Base-by-base conservation (phyloP, 64 coral and sea anemone genomes). In the Montipora efflorescens region DNA sequence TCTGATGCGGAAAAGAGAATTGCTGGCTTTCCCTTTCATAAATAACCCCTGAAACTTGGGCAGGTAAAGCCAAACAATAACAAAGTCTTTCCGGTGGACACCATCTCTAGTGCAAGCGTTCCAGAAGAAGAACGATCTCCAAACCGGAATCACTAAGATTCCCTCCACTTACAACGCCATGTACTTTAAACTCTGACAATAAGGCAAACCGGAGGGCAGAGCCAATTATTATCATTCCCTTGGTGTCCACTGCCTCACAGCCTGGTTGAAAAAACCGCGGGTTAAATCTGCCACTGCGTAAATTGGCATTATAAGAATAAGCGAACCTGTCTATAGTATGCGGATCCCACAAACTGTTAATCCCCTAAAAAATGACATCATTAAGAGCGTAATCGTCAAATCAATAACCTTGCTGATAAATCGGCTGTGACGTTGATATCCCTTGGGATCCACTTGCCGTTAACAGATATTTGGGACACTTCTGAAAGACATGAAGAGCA, bases 371-470 rank as follows among this genome's bases (percentile, higher is more conserved):
- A 0, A 92, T 55, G 11, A 50, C 79, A 55, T 92, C 81, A 4
- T 36, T 70, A 16, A 92, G 19, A 61, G 81, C 28, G 28, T 28
- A 28, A 28, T 28, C 28, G 28, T 28, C 28, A 28, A 28, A 28
- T 28, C 28, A 28, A 28, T 28, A 28, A 28, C 28, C 28, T 28
- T 1, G 28, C 28, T 28, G 28, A 28, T 28, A 28, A 28, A 28
- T 28, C 87, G 81, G 12, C 90, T 46, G 3, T 58, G 8, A 53
- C 47, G 46, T 92, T 92, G 8, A 92, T 19, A 44, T 92, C 81
- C 61, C 90, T 92, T 3, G 80, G 90, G 68, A 84, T 84, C 80
- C 91, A 88, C 57, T 89, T 83, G 7, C 81, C 51, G 18, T 68
- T 59, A 13, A 89, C 22, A 22, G 67, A 74, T 86, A 76, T 15